Evolutionary conservation across 2,113 vertebrate genomes (phyloP), one percentile per base, ranked within the genome.

Genomic region (Crocuta crocuta): DNA sequence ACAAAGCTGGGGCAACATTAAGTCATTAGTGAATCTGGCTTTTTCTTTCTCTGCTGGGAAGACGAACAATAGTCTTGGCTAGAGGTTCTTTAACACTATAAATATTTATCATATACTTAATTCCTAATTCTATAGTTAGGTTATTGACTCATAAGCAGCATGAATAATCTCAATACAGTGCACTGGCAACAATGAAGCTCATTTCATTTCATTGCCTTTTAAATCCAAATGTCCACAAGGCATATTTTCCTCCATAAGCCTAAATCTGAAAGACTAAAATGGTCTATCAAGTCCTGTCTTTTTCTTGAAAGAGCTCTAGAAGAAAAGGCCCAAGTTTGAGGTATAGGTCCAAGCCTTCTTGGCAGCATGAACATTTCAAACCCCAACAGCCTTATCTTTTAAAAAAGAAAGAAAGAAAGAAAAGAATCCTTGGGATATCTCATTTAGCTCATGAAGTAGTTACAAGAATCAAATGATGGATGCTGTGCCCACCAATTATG

Each of bases 31-130:
- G 66, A 94, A 63, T 50, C 33, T 68, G 24, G 19, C 5, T 92
- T 94, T 97, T 43, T 21, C 12, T 85, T 92, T 93, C 21, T 86
- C 3, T 92, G 3, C 31, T 74, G 26, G 74, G 39, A 93, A 95
- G 58, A 63, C 21, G 85, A 89, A 63, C 26, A 93, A 82, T 35
- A 81, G 33, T 86, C 7, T 5, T 87, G 80, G 58, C 17, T n/a
- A 79, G 26, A 88, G 10, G 15, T 76, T 95, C 31, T 24, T 94
- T 92, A 95, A 76, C 2, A 53, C 26, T 24, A 19, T 43, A 93
- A 89, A 70, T 82, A 45, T 82, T 92, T 79, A 97, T 76, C 31
- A 94, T 65, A 45, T 1, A 28, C 4, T 91, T 88, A 86, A 83
- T 88, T 94, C 76, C 31, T 70, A 80, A 84, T 68, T 80, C 31